A percentile compares a stretch with the other conserved stretches of the same genome.
These are phyloP conservation scores for Syrrhaptes paradoxus DNA, from an alignment of 2,113 vertebrate genomes.

Conservation along the genomic window DNA sequence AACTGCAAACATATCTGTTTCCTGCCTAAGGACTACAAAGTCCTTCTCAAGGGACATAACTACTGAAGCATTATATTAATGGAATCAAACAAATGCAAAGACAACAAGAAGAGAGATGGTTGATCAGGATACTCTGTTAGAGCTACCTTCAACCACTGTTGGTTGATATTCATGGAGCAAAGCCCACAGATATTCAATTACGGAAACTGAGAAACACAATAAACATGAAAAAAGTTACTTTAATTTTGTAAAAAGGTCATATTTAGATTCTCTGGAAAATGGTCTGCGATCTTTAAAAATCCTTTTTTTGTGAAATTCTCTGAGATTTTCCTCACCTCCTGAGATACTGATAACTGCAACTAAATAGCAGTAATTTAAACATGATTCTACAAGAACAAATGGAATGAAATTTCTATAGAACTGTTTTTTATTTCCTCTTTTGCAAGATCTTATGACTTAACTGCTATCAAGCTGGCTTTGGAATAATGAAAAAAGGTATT, in stretches of 20 bases:
- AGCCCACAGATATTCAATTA: background rate
- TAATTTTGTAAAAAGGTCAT: background rate
- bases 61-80: background rate
- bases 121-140: background rate
- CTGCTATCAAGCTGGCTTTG: background rate
- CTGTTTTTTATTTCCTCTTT: background rate
- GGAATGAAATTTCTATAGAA: background rate
- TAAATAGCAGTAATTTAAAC: background rate
- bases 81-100: conserved; percentile 8
- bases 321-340: background rate
- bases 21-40: conserved; percentile 58
- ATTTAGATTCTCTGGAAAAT: background rate
- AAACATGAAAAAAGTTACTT: background rate
- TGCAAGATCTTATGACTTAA: background rate
- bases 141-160: background rate
- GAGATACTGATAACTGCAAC: background rate
- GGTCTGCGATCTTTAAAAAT: background rate
- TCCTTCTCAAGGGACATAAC: background rate
- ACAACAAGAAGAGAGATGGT: background rate
- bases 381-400: background rate
- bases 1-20: conserved; percentile 55
- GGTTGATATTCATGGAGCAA: background rate
- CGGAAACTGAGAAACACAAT: background rate
- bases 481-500: background rate
- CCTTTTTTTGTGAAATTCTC: background rate